Conservation (phyloP, 2,888 invertebrate species). For the Eulithis prunata region DNA sequence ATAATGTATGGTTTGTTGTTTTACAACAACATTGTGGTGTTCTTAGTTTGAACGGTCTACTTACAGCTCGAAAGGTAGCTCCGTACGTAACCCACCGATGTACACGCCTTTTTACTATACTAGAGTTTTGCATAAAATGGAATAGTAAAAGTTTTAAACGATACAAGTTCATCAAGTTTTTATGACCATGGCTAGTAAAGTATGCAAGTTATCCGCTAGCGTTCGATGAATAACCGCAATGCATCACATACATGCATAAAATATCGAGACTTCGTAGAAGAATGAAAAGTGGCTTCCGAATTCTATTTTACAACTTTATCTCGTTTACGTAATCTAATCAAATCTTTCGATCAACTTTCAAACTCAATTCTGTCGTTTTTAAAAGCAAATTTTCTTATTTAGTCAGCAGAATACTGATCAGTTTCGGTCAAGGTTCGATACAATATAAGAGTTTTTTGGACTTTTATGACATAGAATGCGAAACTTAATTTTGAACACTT, state of each 20-base stretch:
- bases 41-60: not conserved
- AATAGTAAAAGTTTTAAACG: not conserved
- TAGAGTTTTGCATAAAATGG: not conserved
- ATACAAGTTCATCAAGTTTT: not conserved
- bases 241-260: conserved; percentile 10
- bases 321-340: not conserved
- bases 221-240: conserved; percentile 12
- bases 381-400: too few relatives aligned
- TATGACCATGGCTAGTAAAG: conserved; percentile 1
- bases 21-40: not conserved
- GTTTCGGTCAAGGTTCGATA: too few relatives aligned
- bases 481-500: too few relatives aligned
- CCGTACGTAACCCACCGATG: not conserved
- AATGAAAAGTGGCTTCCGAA: conserved; percentile 4
- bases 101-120: not conserved
- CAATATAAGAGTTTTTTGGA: too few relatives aligned
- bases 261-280: not conserved
- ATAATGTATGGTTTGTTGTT: conserved; percentile 9
- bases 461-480: too few relatives aligned
- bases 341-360: too few relatives aligned
- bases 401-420: too few relatives aligned
- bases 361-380: too few relatives aligned
- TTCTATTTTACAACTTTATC: conserved; percentile 3
- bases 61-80: not conserved
- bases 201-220: not conserved